Conservation (phyloP, 2,797 vertebrate genomes). For the Pangasius djambal region DNA sequence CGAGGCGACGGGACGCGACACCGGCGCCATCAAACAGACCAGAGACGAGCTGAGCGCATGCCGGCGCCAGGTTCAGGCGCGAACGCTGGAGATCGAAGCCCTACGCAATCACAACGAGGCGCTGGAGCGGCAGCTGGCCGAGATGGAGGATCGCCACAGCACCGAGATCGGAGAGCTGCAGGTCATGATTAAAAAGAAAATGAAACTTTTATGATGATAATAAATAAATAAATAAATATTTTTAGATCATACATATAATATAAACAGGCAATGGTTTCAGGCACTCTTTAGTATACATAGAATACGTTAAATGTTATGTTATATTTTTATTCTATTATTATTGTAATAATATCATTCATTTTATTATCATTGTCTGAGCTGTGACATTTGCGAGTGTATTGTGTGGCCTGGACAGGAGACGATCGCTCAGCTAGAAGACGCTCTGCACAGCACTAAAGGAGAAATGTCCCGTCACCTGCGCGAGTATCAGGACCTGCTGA, state of each 20-base stretch:
- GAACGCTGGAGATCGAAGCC: conserved; percentile 80
- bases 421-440: conserved; percentile 76
- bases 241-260: neutral
- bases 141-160: conserved; percentile 80
- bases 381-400: neutral
- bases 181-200: conserved; percentile 57
- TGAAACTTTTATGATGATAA: neutral
- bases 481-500: conserved; percentile 83
- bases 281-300: neutral
- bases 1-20: conserved; percentile 76
- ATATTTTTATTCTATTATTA: neutral
- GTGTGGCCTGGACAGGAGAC: conserved; percentile 69
- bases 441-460: conserved; percentile 77
- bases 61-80: conserved; percentile 81
- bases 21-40: conserved; percentile 77
- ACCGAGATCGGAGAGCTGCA: conserved; percentile 78
- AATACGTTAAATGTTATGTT: neutral
- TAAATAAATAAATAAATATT: neutral
- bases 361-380: neutral
- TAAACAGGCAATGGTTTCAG: neutral
- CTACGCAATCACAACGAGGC: conserved; percentile 80
- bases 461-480: conserved; percentile 83
- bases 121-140: conserved; percentile 80
- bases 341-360: neutral
- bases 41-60: conserved; percentile 83